A percentile compares a stretch with the other conserved stretches of the same genome.
phyloP scores from a whole-genome alignment of 2,113 vertebrate species.

The Pachyramphus minor region DNA sequence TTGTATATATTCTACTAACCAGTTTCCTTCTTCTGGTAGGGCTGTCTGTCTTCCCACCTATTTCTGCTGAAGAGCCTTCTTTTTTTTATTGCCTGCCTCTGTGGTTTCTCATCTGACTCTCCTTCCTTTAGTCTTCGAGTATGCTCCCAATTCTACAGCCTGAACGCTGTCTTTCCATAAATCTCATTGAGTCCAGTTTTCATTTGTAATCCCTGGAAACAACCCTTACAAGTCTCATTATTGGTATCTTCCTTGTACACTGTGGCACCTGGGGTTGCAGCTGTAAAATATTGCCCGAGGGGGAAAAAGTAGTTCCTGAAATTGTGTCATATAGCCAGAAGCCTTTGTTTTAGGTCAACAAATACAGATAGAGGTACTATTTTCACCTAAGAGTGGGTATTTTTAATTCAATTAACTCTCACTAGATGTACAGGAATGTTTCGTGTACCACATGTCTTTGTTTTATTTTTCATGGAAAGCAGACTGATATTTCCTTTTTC shows the following conservation, averaged over 20 bases:
- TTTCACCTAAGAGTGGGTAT: neutral
- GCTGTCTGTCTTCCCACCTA: neutral
- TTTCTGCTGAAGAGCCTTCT: neutral
- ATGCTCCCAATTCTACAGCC: neutral
- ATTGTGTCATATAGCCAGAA: neutral
- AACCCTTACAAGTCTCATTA: neutral
- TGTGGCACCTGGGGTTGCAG: neutral
- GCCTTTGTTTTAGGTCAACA: neutral
- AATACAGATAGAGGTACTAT: neutral
- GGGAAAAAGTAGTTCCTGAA: neutral
- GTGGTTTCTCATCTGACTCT: neutral
- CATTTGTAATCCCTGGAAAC: neutral
- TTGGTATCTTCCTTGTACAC: neutral
- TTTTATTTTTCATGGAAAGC: conserved; percentile 29
- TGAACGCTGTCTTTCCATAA: neutral
- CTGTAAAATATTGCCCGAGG: neutral
- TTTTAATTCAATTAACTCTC: conserved; percentile 9
- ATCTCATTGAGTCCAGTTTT: neutral
- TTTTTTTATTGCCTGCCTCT: neutral
- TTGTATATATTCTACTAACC: neutral
- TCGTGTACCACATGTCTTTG: neutral
- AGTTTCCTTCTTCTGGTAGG: neutral
- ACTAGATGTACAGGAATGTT: neutral
- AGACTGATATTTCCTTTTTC: neutral
- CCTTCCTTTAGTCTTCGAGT: neutral